These are phyloP conservation scores for Hermaeophaga mercurialis DNA, from an alignment of 2,888 invertebrate species.

Conservation along the genomic window DNA sequence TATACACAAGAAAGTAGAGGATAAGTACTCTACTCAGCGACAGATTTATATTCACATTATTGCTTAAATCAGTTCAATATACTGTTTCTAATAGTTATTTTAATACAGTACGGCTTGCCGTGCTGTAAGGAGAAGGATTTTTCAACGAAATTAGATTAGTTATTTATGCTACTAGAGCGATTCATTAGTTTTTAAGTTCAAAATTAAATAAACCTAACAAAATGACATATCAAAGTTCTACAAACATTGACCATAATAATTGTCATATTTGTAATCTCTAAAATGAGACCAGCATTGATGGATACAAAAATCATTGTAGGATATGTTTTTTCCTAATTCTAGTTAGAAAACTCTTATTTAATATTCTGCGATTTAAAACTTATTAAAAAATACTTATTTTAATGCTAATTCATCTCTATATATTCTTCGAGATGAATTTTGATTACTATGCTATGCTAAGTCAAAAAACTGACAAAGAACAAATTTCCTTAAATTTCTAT, in stretches of 20 bases:
- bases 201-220: too few relatives aligned
- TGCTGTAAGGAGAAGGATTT: neutral
- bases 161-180: too few relatives aligned
- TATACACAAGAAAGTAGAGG: neutral
- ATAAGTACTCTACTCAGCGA: neutral
- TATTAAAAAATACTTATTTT: too few relatives aligned
- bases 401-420: too few relatives aligned
- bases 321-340: neutral
- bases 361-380: neutral
- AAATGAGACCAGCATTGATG: too few relatives aligned
- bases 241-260: too few relatives aligned
- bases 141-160: neutral
- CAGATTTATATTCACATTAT: neutral
- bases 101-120: neutral
- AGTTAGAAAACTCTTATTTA: neutral
- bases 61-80: constrained; percentile 6
- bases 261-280: too few relatives aligned
- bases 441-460: neutral
- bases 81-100: neutral
- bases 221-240: too few relatives aligned
- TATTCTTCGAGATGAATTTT: too few relatives aligned
- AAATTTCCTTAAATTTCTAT: neutral
- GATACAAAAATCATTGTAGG: too few relatives aligned
- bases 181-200: too few relatives aligned
- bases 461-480: neutral